A percentile compares a stretch with the other conserved stretches of the same genome.
Evolutionary conservation across 2,113 vertebrate species (phyloP).

Genomic region (Pterocles gutturalis): DNA sequence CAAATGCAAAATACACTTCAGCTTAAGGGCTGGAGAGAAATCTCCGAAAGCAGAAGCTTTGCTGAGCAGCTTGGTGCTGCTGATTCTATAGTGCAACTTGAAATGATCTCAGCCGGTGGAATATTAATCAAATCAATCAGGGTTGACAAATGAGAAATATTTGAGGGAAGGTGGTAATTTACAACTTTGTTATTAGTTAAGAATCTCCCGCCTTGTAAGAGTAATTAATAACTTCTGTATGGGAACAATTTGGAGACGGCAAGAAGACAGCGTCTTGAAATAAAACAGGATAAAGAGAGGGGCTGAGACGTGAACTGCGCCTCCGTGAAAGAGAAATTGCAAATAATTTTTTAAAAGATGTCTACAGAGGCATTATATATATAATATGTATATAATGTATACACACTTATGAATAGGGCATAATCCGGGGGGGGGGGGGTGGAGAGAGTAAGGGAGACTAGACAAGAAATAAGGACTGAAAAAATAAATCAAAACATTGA

Average conservation of each 20-base stretch:
- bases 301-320: conserved; percentile 20
- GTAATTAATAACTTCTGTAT: conserved; percentile 82
- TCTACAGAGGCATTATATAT: conserved; percentile 9
- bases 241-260: conserved; percentile 71
- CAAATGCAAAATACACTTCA: conserved; percentile 11
- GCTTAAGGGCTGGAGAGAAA: background rate
- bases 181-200: conserved; percentile 86
- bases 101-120: conserved; percentile 72
- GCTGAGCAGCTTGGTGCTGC: conserved; percentile 23
- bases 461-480: conserved; percentile 62
- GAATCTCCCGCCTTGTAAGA: conserved; percentile 77
- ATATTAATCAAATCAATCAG: conserved; percentile 82
- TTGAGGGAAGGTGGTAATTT: conserved; percentile 80
- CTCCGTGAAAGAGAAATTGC: conserved; percentile 49
- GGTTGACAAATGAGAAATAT: conserved; percentile 83
- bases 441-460: background rate
- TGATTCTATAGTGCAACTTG: conserved; percentile 53
- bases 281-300: conserved; percentile 53
- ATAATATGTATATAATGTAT: conserved; percentile 11
- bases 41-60: background rate
- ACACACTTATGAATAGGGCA: conserved; percentile 25
- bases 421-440: background rate
- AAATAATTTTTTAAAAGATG: conserved; percentile 45
- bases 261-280: conserved; percentile 40
- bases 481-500: conserved; percentile 72